Evolutionary conservation across 2,888 invertebrate genomes (phyloP).

Genomic region (Ypsolopha sequella): DNA sequence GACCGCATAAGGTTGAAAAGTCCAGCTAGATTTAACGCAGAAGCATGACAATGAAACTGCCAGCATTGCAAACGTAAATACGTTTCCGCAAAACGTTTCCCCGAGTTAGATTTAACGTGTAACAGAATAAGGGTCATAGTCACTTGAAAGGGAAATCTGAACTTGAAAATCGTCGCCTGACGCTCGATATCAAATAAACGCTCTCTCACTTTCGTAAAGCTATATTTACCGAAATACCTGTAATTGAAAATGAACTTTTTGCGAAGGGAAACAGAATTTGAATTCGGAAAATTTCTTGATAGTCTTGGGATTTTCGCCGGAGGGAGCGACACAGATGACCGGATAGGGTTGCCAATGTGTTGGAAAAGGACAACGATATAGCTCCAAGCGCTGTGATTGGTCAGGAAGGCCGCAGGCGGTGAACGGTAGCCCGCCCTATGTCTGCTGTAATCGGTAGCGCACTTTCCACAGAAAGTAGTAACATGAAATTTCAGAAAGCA

Average conservation of each 20-base stretch:
- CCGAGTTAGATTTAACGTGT: constrained; percentile 38
- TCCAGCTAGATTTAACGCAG: constrained; percentile 18
- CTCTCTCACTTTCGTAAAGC: constrained; percentile 36
- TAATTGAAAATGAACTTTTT: constrained; percentile 31
- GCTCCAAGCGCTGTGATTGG: constrained; percentile 72
- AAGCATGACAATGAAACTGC: constrained; percentile 68
- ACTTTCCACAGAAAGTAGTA: constrained; percentile 37
- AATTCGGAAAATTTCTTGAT: not conserved
- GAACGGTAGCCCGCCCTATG: constrained; percentile 72
- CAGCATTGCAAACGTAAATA: constrained; percentile 67
- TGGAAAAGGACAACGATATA: constrained; percentile 47
- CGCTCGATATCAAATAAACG: constrained; percentile 71
- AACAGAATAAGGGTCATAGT: constrained; percentile 54
- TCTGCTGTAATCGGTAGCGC: constrained; percentile 64
- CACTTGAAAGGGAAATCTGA: constrained; percentile 56
- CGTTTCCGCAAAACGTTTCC: constrained; percentile 42
- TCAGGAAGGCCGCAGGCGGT: constrained; percentile 71
- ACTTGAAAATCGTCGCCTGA: constrained; percentile 70
- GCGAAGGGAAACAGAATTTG: not conserved
- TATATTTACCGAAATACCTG: constrained; percentile 27
- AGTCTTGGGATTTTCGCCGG: constrained; percentile 63
- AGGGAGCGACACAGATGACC: constrained; percentile 52
- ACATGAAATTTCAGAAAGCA: not conserved
- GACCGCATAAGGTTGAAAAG: constrained; percentile 14
- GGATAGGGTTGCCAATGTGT: constrained; percentile 30